A percentile compares a stretch with the other conserved stretches of the same genome.
phyloP scores from a whole-genome alignment of 1,140 invertebrate species.

The Helicoverpa zea region DNA sequence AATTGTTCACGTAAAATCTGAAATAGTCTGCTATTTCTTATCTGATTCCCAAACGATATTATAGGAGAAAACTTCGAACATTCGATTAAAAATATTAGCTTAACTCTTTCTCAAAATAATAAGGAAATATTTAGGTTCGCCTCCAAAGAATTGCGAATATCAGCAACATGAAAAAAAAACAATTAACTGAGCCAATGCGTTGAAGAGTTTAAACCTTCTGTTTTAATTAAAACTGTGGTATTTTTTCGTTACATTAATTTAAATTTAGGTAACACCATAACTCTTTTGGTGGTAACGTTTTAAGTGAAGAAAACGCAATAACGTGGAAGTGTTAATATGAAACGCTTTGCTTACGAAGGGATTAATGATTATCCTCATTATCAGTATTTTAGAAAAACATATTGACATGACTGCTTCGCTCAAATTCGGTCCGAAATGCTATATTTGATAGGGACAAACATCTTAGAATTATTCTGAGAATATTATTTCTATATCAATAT shows the following conservation, averaged over 20 bases:
- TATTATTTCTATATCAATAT: too few species aligned
- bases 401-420: too few species aligned
- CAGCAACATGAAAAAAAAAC: constrained; percentile 64
- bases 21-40: constrained; percentile 46
- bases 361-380: too few species aligned
- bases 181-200: constrained; percentile 63
- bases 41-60: constrained; percentile 57
- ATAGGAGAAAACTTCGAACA: constrained; percentile 54
- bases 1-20: constrained; percentile 18
- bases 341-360: too few species aligned
- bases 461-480: too few species aligned
- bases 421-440: too few species aligned
- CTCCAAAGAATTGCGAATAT: constrained; percentile 60
- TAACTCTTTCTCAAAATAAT: constrained; percentile 65
- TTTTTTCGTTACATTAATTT: constrained; percentile 41
- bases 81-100: constrained; percentile 57
- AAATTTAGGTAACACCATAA: constrained; percentile 18
- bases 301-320: background rate
- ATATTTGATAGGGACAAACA: too few species aligned
- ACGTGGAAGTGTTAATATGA: background rate
- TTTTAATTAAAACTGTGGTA: constrained; percentile 68
- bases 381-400: too few species aligned
- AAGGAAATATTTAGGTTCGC: constrained; percentile 65
- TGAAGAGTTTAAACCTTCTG: constrained; percentile 67
- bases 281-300: background rate